Evolutionary conservation across 2,113 vertebrate species (phyloP).

Genomic region (Larimichthys polyactis): DNA sequence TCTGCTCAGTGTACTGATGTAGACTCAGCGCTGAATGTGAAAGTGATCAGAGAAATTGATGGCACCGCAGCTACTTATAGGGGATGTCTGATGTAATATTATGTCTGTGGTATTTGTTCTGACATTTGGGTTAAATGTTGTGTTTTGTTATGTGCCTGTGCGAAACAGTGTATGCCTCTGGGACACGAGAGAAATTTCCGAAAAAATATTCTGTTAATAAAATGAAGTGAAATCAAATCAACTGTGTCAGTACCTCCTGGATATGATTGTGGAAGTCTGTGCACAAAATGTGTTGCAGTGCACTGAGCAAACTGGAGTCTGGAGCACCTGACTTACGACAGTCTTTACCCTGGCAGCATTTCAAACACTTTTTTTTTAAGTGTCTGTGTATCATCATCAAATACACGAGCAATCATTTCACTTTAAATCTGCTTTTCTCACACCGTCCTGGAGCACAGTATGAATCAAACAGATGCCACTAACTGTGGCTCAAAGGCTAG

Average conservation of each 20-base stretch:
- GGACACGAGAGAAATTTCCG: background rate
- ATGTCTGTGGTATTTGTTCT: background rate
- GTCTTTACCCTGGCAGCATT: slow-evolving; percentile 19
- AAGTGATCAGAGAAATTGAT: background rate
- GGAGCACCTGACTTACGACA: background rate
- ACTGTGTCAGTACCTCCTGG: slow-evolving; percentile 8
- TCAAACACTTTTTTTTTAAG: background rate
- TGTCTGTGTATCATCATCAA: background rate
- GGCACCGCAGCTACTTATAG: background rate
- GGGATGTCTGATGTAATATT: background rate
- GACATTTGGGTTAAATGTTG: background rate
- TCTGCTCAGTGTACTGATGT: background rate
- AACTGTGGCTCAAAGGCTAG: slow-evolving; percentile 5
- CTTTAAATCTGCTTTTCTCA: background rate
- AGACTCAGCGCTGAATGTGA: background rate
- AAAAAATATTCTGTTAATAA: background rate
- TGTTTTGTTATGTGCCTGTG: background rate
- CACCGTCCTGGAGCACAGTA: background rate
- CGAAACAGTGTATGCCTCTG: background rate
- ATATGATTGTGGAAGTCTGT: slow-evolving; percentile 16
- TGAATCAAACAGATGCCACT: background rate
- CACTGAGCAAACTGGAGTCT: background rate
- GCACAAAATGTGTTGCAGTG: slow-evolving; percentile 1
- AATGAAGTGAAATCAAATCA: slow-evolving; percentile 13
- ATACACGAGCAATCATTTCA: background rate